phyloP scores from a whole-genome alignment of 2,113 vertebrate genomes.

The Odontesthes bonariensis region DNA sequence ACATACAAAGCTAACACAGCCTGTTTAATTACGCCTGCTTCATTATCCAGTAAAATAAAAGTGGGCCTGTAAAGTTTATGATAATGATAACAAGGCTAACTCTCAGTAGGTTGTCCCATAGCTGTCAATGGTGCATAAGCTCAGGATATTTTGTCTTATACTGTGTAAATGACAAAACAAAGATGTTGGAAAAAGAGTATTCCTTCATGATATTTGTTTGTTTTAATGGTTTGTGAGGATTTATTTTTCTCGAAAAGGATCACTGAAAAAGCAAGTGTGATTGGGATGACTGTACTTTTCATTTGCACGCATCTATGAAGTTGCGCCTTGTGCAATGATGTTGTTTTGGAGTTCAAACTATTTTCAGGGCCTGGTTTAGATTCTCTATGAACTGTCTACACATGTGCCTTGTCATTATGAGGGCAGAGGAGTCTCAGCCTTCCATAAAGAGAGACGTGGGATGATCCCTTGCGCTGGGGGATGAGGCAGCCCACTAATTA shows the following conservation, averaged over 20 bases:
- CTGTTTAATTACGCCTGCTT: background rate
- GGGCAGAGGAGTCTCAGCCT: slow-evolving; percentile 62
- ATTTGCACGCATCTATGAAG: background rate
- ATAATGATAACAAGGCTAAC: slow-evolving; percentile 17
- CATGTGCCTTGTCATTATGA: slow-evolving; percentile 82
- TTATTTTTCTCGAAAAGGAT: background rate
- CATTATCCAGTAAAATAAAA: slow-evolving; percentile 17
- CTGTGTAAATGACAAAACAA: background rate
- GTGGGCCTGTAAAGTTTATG: slow-evolving; percentile 1
- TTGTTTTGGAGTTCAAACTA: slow-evolving; percentile 68
- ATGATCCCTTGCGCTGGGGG: slow-evolving; percentile 67
- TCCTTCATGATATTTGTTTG: background rate
- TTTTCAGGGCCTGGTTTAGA: slow-evolving; percentile 71
- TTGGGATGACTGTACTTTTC: background rate
- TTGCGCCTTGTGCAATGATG: slow-evolving; percentile 8
- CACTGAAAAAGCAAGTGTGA: background rate
- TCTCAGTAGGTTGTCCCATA: background rate
- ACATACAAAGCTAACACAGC: background rate
- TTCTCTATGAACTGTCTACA: slow-evolving; percentile 73
- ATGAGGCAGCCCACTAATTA: slow-evolving; percentile 79
- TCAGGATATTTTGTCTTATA: background rate
- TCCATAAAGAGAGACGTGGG: slow-evolving; percentile 69
- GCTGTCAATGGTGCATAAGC: background rate
- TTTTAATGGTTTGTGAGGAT: background rate
- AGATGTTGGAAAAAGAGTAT: background rate